Conservation (phyloP, 1,140 invertebrate species). For the Archivesica marissinica region DNA sequence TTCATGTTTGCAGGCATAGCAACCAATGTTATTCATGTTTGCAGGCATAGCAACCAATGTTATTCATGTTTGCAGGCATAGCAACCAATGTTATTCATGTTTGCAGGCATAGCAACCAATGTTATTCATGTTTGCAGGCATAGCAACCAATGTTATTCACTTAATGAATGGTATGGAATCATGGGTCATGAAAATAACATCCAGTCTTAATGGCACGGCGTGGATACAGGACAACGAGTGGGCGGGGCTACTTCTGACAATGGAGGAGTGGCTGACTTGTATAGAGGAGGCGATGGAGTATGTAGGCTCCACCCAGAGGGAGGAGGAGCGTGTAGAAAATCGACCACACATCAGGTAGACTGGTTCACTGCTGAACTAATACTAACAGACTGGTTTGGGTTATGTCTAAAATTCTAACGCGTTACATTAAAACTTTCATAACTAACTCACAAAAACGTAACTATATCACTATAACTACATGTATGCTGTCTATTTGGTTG, state of each 20-base stretch:
- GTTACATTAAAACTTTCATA: no score
- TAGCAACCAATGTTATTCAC: slow-evolving; percentile 79
- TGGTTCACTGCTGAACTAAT: background rate
- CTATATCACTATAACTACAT: no score
- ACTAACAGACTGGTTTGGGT: slow-evolving; percentile 23
- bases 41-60: no score
- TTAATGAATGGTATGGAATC: slow-evolving; percentile 79
- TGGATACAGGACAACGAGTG: slow-evolving; percentile 81
- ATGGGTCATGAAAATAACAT: slow-evolving; percentile 78
- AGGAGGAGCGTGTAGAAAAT: slow-evolving; percentile 74
- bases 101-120: no score
- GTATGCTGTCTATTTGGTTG: no score
- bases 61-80: no score
- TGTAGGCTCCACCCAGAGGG: slow-evolving; percentile 76
- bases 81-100: no score
- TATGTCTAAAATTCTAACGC: slow-evolving; percentile 28
- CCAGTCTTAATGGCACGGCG: slow-evolving; percentile 72
- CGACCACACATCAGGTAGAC: slow-evolving; percentile 77
- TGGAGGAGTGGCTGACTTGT: slow-evolving; percentile 81
- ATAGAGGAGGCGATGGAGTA: slow-evolving; percentile 74
- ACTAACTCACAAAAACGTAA: no score
- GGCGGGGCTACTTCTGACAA: slow-evolving; percentile 74
- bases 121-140: no score
- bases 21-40: no score
- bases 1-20: no score